A percentile compares a stretch with the other conserved stretches of the same genome.
These are phyloP conservation scores for Sylvilagus floridanus DNA, from an alignment of 2,797 vertebrate species.

Conservation along the genomic window DNA sequence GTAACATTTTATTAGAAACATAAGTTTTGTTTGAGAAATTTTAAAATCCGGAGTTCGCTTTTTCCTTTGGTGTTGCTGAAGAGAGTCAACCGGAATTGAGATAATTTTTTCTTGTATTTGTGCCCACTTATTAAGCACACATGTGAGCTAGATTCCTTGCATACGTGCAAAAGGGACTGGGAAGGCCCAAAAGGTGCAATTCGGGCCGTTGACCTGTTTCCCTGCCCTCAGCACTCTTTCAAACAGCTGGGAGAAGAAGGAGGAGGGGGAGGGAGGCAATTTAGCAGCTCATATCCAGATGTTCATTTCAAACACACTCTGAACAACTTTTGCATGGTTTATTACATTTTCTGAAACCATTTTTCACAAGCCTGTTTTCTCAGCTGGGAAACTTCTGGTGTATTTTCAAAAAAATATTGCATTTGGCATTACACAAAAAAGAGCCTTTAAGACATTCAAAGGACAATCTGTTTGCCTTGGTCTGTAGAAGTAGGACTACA, in stretches of 20 bases:
- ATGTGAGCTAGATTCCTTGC: slow-evolving; percentile 84
- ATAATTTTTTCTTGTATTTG: slow-evolving; percentile 84
- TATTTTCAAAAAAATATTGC: slow-evolving; percentile 93
- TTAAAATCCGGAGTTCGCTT: slow-evolving; percentile 87
- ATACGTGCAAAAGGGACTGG: slow-evolving; percentile 85
- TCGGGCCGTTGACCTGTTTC: slow-evolving; percentile 88
- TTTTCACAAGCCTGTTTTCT: slow-evolving; percentile 93
- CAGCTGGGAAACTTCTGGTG: slow-evolving; percentile 93
- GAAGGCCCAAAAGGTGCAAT: slow-evolving; percentile 82
- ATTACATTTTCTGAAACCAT: slow-evolving; percentile 92
- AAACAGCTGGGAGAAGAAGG: slow-evolving; percentile 89
- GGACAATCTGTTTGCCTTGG: slow-evolving; percentile 92
- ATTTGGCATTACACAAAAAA: slow-evolving; percentile 92
- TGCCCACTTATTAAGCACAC: slow-evolving; percentile 88
- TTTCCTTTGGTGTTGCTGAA: slow-evolving; percentile 86
- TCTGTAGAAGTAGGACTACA: slow-evolving; percentile 85
- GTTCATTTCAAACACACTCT: slow-evolving; percentile 91
- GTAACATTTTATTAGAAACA: slow-evolving; percentile 87
- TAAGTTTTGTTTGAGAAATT: slow-evolving; percentile 86
- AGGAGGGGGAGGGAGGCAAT: slow-evolving; percentile 84
- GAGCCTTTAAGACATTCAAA: slow-evolving; percentile 91
- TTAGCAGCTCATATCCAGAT: slow-evolving; percentile 90
- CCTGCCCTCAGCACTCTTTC: slow-evolving; percentile 89
- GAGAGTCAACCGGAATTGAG: slow-evolving; percentile 87
- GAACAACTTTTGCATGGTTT: slow-evolving; percentile 92